These are phyloP conservation scores for Piprites chloris DNA, from an alignment of 2,113 vertebrate genomes.

Conservation along the genomic window DNA sequence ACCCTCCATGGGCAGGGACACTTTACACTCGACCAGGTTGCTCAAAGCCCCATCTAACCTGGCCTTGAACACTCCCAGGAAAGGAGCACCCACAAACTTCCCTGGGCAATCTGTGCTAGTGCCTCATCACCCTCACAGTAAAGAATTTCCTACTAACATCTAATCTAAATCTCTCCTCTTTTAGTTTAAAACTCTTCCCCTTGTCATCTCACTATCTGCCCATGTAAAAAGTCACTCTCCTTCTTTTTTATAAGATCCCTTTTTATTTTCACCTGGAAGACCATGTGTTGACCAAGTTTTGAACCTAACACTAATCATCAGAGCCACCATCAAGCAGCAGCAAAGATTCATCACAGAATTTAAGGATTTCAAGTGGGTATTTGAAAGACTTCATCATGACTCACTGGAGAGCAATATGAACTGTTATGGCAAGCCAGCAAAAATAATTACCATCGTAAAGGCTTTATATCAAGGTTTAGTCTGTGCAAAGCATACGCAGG, in stretches of 20 bases:
- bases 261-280: neutral
- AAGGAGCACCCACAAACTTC: neutral
- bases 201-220: neutral
- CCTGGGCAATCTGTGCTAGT: neutral
- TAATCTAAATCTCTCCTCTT: neutral
- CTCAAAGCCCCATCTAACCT: neutral
- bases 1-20: fast-evolving
- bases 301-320: neutral
- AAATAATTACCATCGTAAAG: conserved; percentile 36
- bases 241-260: neutral
- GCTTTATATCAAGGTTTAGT: neutral
- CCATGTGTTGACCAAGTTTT: neutral
- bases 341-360: neutral
- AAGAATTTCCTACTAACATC: neutral
- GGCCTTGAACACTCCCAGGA: neutral
- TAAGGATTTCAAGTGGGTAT: conserved; percentile 34
- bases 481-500: neutral
- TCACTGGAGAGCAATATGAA: conserved; percentile 28
- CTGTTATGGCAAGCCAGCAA: neutral
- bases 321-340: neutral
- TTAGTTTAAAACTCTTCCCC: neutral
- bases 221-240: neutral
- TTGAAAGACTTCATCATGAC: conserved; percentile 38
- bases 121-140: neutral
- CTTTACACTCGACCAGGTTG: neutral